Evolutionary conservation across 2,888 invertebrate genomes (phyloP), one percentile per base, ranked within the genome.

Genomic region (Uloborus plumipes): DNA sequence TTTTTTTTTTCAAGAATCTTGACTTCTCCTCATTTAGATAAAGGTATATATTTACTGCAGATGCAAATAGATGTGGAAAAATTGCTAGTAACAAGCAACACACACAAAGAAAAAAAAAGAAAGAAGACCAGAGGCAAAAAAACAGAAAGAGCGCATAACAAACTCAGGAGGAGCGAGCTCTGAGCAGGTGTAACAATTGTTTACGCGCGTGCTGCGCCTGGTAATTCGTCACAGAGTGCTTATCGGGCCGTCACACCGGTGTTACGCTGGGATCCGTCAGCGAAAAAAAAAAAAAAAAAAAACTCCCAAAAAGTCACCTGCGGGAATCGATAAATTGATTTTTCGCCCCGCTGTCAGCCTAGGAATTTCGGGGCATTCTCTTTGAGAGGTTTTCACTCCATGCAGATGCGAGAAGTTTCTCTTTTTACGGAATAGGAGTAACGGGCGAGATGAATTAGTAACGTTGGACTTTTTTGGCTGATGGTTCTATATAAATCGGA

Each of bases 101-200:
- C 26, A 2, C 26, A 2, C 26, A 2, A 2, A 2, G 2, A 2
- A 2, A 20, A 61, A 26, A 39, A 6, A 16, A 47, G n/a, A 47
- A 47, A 47, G 15, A 65, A 65, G 14, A 61, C 15, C 26, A 2
- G 26, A 22, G 20, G 13, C 7, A 61, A 13, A 49, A 13, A 65
- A 65, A 65, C n/a, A 11, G 18, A 65, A 61, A 61, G 61, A n/a
- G 31, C 9, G 9, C 3, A 9, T 39, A 39, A 39, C 11, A 39
- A 39, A 39, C 39, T 39, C 39, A 7, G 7, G 39, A 39, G 9
- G 39, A 39, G 39, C 9, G 39, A 39, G 39, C 39, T 39, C 39
- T 39, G 31, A 22, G 76, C 76, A 76, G 76, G 76, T 76, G 76
- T 76, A 59, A 53, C 76, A 69, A 76, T 76, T 76, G 62, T 62